A percentile compares a stretch with the other conserved stretches of the same genome.
Evolutionary conservation across 2,113 vertebrate genomes (phyloP).

Genomic region (Scatophagus argus): DNA sequence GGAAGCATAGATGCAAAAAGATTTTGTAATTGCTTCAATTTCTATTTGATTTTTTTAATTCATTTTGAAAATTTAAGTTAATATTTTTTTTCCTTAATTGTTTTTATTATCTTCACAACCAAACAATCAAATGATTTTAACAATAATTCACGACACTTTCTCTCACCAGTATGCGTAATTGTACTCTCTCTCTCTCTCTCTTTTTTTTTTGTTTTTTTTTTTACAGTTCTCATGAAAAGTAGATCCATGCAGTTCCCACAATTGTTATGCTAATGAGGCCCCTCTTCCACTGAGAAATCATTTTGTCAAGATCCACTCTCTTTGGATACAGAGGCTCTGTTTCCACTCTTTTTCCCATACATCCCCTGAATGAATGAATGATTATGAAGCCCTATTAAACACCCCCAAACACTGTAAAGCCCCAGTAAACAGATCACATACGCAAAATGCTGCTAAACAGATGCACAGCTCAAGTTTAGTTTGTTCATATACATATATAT

Average conservation of each 20-base stretch:
- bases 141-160: slow-evolving; percentile 19
- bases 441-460: slow-evolving; percentile 18
- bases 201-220: slow-evolving; percentile 49
- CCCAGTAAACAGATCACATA: slow-evolving; percentile 61
- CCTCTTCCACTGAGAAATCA: slow-evolving; percentile 86
- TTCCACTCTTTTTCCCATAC: slow-evolving; percentile 82
- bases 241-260: slow-evolving; percentile 84
- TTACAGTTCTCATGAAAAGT: slow-evolving; percentile 79
- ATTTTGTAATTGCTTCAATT: not conserved
- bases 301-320: slow-evolving; percentile 83
- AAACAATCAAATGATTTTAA: slow-evolving; percentile 15
- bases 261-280: slow-evolving; percentile 87
- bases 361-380: slow-evolving; percentile 78
- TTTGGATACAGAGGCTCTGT: slow-evolving; percentile 75
- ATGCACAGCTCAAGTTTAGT: not conserved
- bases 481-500: not conserved
- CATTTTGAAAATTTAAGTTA: too few species aligned
- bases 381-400: slow-evolving; percentile 80
- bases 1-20: not conserved
- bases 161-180: slow-evolving; percentile 36
- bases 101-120: slow-evolving; percentile 25
- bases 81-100: too few species aligned
- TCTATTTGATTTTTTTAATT: too few species aligned
- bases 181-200: slow-evolving; percentile 26
- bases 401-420: slow-evolving; percentile 70